Conservation (phyloP, 2,113 vertebrate genomes). For the Poeciliopsis turrubarensis region DNA sequence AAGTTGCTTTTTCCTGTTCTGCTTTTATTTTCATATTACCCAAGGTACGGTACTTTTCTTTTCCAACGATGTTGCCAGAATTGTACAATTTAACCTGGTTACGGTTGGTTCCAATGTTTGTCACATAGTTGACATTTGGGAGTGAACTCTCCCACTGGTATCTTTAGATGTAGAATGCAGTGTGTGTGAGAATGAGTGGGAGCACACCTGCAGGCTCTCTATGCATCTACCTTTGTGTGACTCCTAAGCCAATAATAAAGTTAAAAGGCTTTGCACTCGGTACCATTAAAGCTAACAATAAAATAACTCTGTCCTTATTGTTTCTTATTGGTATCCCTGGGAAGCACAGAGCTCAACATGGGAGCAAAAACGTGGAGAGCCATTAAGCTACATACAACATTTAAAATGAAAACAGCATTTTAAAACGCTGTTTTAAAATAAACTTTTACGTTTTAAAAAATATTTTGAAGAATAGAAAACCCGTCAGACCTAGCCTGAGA, state of each 20-base stretch:
- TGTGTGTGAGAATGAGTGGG: slow-evolving; percentile 27
- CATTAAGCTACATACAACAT: slow-evolving; percentile 10
- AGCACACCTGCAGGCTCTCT: slow-evolving; percentile 44
- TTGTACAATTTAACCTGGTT: slow-evolving; percentile 45
- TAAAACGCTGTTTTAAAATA: neutral
- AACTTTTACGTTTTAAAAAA: too few relatives aligned
- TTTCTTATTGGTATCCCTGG: slow-evolving; percentile 52
- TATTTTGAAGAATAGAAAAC: neutral
- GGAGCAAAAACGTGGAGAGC: neutral
- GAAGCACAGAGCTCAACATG: slow-evolving; percentile 16
- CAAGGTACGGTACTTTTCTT: neutral
- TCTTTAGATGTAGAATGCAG: slow-evolving; percentile 67
- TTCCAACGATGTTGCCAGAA: slow-evolving; percentile 5
- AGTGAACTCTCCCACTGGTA: slow-evolving; percentile 71
- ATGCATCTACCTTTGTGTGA: slow-evolving; percentile 57
- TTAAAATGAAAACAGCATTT: neutral
- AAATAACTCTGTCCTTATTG: slow-evolving; percentile 51
- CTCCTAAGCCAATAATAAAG: slow-evolving; percentile 70
- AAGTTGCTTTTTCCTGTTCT: neutral
- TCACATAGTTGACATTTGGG: slow-evolving; percentile 83
- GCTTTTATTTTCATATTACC: neutral
- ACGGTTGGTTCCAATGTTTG: slow-evolving; percentile 68
- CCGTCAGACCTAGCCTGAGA: too few relatives aligned
- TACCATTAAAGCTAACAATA: slow-evolving; percentile 68
- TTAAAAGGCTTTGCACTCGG: slow-evolving; percentile 70